phyloP scores from a whole-genome alignment of 2,888 invertebrate genomes.

The Noctua janthe region DNA sequence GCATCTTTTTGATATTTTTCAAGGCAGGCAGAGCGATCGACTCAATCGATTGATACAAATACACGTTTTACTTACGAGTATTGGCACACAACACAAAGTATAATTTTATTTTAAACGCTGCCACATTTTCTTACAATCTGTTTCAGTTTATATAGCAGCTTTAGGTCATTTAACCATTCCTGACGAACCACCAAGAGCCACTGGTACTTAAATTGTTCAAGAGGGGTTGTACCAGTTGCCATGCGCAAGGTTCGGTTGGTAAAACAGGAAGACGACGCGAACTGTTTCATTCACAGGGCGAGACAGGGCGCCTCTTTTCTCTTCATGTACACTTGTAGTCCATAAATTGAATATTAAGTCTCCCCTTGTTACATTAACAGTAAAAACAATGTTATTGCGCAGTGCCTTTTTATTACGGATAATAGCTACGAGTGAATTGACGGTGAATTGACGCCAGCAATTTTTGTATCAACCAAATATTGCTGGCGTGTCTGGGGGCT shows the following conservation, averaged over 20 bases:
- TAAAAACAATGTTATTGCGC: background rate
- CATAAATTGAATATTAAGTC: background rate
- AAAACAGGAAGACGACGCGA: background rate
- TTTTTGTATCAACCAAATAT: background rate
- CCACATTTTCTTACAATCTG: background rate
- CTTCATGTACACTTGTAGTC: background rate
- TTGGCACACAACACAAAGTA: constrained; percentile 18
- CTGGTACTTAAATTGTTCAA: background rate
- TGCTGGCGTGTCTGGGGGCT: background rate
- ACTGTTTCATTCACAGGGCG: background rate
- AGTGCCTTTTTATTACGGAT: background rate
- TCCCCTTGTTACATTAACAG: background rate
- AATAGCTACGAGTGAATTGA: background rate
- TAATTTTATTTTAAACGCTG: background rate
- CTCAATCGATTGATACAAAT: background rate
- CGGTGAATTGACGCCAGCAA: no score
- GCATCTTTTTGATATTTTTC: background rate
- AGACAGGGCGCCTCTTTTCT: background rate
- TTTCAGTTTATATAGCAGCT: background rate
- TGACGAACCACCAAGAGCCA: background rate
- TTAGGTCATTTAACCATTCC: background rate
- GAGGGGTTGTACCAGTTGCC: constrained; percentile 1
- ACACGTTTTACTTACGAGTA: background rate
- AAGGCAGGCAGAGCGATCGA: background rate
- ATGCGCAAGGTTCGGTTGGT: constrained; percentile 2